These are phyloP conservation scores for Phataginus tetradactyla DNA, from an alignment of 2,797 vertebrate genomes.

Conservation along the genomic window DNA sequence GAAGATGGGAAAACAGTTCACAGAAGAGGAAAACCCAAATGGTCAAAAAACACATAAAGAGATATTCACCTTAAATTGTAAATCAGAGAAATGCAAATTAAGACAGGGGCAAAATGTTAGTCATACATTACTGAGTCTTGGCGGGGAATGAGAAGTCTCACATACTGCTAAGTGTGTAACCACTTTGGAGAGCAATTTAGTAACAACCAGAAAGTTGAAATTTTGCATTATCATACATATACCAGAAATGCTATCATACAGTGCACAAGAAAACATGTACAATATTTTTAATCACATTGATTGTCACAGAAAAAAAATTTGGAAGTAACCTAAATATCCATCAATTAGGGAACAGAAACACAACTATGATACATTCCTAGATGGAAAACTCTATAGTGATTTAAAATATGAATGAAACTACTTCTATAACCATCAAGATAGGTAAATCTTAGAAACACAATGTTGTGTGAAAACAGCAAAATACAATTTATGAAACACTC, in stretches of 20 bases:
- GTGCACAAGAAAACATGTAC: background rate
- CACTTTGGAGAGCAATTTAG: background rate
- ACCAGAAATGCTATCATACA: background rate
- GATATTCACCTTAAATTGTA: background rate
- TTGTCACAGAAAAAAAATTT: background rate
- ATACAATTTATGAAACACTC: background rate
- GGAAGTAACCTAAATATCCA: conserved; percentile 26
- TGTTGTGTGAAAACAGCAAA: conserved; percentile 46
- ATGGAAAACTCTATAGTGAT: background rate
- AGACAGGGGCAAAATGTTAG: background rate
- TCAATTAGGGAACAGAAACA: background rate
- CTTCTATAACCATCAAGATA: conserved; percentile 2
- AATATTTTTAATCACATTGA: background rate
- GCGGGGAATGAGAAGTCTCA: background rate
- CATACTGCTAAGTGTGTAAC: background rate
- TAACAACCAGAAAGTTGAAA: background rate
- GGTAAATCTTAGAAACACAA: conserved; percentile 24
- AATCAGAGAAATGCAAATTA: conserved; percentile 4
- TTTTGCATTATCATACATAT: background rate
- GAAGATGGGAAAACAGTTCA: background rate
- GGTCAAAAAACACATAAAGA: background rate
- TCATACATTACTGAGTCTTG: background rate
- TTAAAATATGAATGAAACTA: conserved; percentile 6
- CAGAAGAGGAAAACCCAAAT: background rate
- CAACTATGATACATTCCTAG: background rate